Conservation (phyloP, 1,140 invertebrate genomes). For the Drosophila biarmipes region DNA sequence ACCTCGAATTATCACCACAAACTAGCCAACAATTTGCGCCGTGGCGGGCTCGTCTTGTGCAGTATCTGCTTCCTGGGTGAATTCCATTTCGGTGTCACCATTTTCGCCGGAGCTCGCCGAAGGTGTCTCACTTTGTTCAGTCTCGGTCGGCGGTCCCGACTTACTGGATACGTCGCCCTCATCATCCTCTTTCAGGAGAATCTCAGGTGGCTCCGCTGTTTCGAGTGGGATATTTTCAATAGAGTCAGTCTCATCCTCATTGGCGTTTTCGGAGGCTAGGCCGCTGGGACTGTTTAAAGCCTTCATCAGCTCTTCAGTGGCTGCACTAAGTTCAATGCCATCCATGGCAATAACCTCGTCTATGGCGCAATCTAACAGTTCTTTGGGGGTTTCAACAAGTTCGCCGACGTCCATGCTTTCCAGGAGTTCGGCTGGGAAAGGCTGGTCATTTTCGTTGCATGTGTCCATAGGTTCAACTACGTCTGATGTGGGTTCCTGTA, state of each 20-base stretch:
- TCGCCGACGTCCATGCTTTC: constrained; percentile 16
- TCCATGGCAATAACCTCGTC: constrained; percentile 25
- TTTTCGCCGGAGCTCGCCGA: background rate
- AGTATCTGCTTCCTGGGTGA: background rate
- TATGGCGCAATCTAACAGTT: constrained; percentile 12
- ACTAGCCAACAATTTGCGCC: constrained; percentile 26
- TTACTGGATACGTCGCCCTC: background rate
- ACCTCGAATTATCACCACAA: constrained; percentile 30
- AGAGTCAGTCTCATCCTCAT: constrained; percentile 1
- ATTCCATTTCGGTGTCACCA: background rate
- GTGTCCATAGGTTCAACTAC: background rate
- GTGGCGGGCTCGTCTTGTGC: background rate
- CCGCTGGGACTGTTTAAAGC: background rate
- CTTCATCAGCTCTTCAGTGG: constrained; percentile 27
- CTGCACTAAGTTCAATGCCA: constrained; percentile 14
- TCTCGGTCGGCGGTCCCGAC: background rate
- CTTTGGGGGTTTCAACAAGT: constrained; percentile 19
- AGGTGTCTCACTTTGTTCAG: background rate
- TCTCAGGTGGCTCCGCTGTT: constrained; percentile 14
- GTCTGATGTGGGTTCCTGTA: background rate
- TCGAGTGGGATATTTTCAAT: constrained; percentile 17
- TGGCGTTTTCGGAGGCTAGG: background rate
- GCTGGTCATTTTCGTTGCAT: background rate
- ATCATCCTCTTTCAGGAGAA: constrained; percentile 17
- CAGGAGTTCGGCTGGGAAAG: constrained; percentile 1